Percentiles rank a stretch among this genome's conserved stretches.
phyloP scores from a whole-genome alignment of 2,797 vertebrate genomes.

The Malurus splendens region DNA sequence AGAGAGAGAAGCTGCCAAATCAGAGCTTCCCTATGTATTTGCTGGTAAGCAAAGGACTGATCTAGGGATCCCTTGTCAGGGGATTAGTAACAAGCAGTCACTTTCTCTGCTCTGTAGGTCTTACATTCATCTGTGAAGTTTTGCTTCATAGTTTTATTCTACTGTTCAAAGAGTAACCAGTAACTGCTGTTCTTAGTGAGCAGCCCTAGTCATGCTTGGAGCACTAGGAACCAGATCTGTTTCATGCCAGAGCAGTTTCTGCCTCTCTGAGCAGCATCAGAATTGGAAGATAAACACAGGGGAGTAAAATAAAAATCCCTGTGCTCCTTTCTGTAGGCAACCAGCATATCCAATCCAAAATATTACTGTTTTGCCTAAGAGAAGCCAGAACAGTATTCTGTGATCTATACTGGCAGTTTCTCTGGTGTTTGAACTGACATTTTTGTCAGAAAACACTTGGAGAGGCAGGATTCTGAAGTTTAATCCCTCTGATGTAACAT shows the following conservation, averaged over 20 bases:
- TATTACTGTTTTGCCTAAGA: not conserved
- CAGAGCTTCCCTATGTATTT: constrained; percentile 90
- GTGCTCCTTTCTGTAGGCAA: not conserved
- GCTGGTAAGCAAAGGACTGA: constrained; percentile 70
- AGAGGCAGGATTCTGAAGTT: not conserved
- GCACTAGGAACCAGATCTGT: not conserved
- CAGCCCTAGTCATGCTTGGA: not conserved
- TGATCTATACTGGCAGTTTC: not conserved
- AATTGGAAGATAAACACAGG: not conserved
- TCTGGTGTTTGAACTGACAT: not conserved
- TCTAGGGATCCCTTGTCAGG: not conserved
- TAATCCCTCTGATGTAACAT: not conserved
- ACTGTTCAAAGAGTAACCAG: not conserved
- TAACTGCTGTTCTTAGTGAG: not conserved
- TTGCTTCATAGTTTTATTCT: not conserved
- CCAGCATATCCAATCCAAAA: not conserved
- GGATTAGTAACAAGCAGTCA: not conserved
- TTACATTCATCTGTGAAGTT: not conserved
- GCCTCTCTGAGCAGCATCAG: not conserved
- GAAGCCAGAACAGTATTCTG: not conserved
- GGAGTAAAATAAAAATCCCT: not conserved
- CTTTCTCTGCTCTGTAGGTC: not conserved
- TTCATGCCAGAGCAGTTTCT: not conserved
- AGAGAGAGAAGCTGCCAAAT: constrained; percentile 65
- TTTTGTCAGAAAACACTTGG: not conserved